phyloP scores from a whole-genome alignment of 2,113 vertebrate genomes.

The Lampris incognitus region DNA sequence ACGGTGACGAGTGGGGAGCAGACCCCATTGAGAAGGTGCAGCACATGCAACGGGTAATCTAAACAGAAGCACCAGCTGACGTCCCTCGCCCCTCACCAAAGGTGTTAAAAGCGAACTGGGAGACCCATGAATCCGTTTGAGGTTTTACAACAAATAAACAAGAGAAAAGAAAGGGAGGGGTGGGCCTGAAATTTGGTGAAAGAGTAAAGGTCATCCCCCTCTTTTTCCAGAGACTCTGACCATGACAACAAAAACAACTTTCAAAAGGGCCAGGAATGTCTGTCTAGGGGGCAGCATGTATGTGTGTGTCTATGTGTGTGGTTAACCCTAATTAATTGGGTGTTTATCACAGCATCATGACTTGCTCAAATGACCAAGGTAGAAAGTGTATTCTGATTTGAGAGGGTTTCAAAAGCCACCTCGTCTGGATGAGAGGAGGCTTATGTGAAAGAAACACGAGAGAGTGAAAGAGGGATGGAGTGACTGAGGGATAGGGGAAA shows the following conservation, averaged over 20 bases:
- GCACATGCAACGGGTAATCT: too few species aligned
- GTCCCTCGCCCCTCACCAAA: too few species aligned
- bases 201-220: neutral
- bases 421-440: neutral
- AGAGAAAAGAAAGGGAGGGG: too few species aligned
- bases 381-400: slow-evolving; percentile 34
- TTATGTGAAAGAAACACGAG: neutral
- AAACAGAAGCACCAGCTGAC: too few species aligned
- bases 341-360: neutral
- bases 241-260: slow-evolving; percentile 58
- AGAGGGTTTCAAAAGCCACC: neutral
- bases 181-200: slow-evolving; percentile 1
- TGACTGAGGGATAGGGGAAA: neutral
- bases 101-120: too few species aligned
- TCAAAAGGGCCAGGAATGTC: slow-evolving; percentile 68
- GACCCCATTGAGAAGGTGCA: too few species aligned
- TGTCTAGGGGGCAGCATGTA: slow-evolving; percentile 43
- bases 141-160: neutral
- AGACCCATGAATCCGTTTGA: too few species aligned
- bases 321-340: slow-evolving; percentile 26
- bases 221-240: slow-evolving; percentile 2
- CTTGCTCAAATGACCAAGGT: slow-evolving; percentile 40
- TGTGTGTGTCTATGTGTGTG: too few species aligned
- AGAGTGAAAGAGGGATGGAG: neutral
- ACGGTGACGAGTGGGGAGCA: too few species aligned